Base-by-base conservation (phyloP, 2,888 invertebrate species). In the Perizoma flavofasciatum region DNA sequence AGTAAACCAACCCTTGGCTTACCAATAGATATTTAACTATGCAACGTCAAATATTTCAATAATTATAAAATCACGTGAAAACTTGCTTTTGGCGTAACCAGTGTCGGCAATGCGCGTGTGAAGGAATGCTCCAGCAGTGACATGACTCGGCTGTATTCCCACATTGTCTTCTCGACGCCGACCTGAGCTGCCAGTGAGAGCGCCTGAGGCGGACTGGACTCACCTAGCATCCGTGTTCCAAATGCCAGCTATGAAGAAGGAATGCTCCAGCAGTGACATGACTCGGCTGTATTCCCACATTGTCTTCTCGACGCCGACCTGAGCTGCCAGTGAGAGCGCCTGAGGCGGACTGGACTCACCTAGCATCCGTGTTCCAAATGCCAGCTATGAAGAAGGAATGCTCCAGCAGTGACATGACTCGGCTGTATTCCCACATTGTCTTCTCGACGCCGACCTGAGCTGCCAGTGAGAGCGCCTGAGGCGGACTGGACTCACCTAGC, bases 261-360 rank as follows among this genome's bases (percentile, higher is more conserved):
- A 92, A 74, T 90, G 92, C 53, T 92, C 90, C 44, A 92, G 64
- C 33, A 92, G 68, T 0, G 92, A 85, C 85, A 92, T 90, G 0
- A 92, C 73, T 6, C 80, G 75, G 0, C 91, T 92, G 44, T 92
- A 92, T 10, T 92, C 92, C 92, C 92, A 92, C 79, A 86, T 89
- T 0, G 87, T 86, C 62, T 92, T 92, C 72, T 90, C 88, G 0
- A 82, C 72, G 0, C 88, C 92, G 0, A 92, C 88, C 72, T 92
- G 92, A 0, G 90, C 92, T 0, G 89, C 81, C 51, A 92, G 65
- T 0, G 91, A 92, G 9, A 92, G 52, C 0, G 88, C 87, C 69
- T 92, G 92, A 0, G 89, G 85, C 0, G 90, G 86, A 65, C 88
- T 85, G 0, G 85, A 51, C 50, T 55, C 61, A 92, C 92, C 88